Evolutionary conservation across 2,888 invertebrate species (phyloP).

Genomic region (Plemyria rubiginata): DNA sequence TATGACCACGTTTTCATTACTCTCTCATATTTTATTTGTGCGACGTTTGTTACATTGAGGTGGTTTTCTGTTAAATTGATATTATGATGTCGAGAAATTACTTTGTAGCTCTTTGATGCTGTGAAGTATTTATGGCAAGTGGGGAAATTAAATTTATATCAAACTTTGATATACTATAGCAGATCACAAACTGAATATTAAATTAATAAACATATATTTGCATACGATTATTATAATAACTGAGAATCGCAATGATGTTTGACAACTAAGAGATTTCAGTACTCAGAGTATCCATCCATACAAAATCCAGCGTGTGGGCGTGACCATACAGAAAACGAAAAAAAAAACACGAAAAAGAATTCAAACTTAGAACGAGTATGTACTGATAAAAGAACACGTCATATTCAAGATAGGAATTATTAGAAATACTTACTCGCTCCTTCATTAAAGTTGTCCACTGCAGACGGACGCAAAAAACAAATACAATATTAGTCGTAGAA

Average conservation of each 20-base stretch:
- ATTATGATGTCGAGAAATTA: constrained; percentile 54
- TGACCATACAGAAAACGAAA: too few species aligned
- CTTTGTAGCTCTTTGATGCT: constrained; percentile 53
- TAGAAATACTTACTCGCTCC: constrained; percentile 87
- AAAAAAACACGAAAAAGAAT: too few species aligned
- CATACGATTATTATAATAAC: too few species aligned
- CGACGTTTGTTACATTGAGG: constrained; percentile 42
- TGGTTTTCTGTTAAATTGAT: constrained; percentile 59
- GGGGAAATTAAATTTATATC: constrained; percentile 50
- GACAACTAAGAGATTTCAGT: too few species aligned
- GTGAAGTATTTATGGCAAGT: constrained; percentile 45
- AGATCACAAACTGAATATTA: constrained; percentile 10
- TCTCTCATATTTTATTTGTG: constrained; percentile 65
- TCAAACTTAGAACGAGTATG: too few species aligned
- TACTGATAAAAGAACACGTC: too few species aligned
- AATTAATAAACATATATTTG: constrained; percentile 30
- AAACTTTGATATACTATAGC: constrained; percentile 29
- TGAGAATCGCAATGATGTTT: too few species aligned
- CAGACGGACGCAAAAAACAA: constrained; percentile 71
- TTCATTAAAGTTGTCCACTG: constrained; percentile 91
- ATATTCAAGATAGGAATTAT: not conserved
- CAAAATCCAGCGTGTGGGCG: too few species aligned
- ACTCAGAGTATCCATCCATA: too few species aligned
- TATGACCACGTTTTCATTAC: constrained; percentile 71
- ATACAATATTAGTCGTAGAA: constrained; percentile 67